Conservation (phyloP, 2,113 vertebrate species). For the Steatornis caripensis region DNA sequence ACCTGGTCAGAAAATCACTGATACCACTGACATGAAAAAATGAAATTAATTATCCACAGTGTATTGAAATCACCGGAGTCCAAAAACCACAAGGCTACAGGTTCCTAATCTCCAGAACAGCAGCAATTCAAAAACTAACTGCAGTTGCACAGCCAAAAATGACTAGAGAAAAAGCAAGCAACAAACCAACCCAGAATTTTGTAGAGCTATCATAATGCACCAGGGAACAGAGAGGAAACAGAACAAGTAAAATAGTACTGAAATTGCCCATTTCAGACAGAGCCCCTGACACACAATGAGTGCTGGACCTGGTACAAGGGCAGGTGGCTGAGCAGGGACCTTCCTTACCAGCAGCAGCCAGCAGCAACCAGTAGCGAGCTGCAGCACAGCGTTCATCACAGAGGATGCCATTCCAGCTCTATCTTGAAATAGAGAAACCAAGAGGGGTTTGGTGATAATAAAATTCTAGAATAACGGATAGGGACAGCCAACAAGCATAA, state of each 20-base stretch:
- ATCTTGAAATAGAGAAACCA: background rate
- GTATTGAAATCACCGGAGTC: background rate
- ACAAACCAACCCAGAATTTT: background rate
- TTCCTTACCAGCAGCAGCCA: background rate
- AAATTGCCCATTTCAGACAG: background rate
- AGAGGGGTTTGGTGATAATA: background rate
- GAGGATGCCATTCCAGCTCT: background rate
- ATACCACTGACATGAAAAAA: background rate
- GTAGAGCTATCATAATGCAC: background rate
- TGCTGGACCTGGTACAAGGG: background rate
- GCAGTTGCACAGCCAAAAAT: background rate
- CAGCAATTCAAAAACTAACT: background rate
- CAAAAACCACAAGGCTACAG: background rate
- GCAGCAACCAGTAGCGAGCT: background rate
- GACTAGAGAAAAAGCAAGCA: background rate
- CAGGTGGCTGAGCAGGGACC: background rate
- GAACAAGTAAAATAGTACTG: background rate
- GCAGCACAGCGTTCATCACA: background rate
- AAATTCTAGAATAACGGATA: background rate
- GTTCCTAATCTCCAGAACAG: background rate
- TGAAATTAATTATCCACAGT: background rate
- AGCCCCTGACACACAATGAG: background rate
- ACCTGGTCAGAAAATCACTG: background rate
- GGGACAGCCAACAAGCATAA: background rate
- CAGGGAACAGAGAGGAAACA: background rate